Percentiles rank a stretch among this genome's conserved stretches.
Conservation (phyloP, 2,113 vertebrate species). For the Pteronura brasiliensis region DNA sequence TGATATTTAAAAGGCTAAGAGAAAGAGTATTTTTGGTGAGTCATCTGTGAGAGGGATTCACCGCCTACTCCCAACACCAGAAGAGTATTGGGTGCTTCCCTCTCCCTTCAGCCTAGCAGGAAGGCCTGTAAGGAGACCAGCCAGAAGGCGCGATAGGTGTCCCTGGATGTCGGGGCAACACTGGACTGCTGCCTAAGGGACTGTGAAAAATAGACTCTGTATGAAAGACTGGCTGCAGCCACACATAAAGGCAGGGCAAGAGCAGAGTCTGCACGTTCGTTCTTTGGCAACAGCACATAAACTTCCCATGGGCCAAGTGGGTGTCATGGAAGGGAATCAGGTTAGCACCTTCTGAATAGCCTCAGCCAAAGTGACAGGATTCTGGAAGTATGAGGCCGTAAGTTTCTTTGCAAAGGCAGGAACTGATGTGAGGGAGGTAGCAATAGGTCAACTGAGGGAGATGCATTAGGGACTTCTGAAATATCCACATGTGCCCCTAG, state of each 20-base stretch:
- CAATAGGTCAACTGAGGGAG: neutral
- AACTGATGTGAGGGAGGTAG: neutral
- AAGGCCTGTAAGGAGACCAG: neutral
- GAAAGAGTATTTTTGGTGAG: neutral
- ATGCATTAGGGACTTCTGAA: neutral
- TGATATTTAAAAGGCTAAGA: neutral
- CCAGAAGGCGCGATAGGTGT: neutral
- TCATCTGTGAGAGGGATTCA: neutral
- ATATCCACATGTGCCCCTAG: neutral
- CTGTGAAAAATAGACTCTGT: neutral
- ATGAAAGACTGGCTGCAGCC: neutral
- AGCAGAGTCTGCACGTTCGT: neutral
- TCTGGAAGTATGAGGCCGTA: accelerated
- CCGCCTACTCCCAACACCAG: neutral
- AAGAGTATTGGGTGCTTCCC: neutral
- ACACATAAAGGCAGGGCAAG: neutral
- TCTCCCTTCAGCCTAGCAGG: neutral
- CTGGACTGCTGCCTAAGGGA: neutral
- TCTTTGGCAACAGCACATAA: neutral
- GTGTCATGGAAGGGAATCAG: neutral
- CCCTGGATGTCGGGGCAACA: neutral
- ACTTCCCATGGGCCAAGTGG: neutral
- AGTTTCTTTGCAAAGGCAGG: neutral
- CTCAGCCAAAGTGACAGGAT: neutral
- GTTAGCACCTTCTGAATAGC: neutral